Evolutionary conservation across 1,140 invertebrate genomes (phyloP).

Genomic region (Cecropterus lyciades): DNA sequence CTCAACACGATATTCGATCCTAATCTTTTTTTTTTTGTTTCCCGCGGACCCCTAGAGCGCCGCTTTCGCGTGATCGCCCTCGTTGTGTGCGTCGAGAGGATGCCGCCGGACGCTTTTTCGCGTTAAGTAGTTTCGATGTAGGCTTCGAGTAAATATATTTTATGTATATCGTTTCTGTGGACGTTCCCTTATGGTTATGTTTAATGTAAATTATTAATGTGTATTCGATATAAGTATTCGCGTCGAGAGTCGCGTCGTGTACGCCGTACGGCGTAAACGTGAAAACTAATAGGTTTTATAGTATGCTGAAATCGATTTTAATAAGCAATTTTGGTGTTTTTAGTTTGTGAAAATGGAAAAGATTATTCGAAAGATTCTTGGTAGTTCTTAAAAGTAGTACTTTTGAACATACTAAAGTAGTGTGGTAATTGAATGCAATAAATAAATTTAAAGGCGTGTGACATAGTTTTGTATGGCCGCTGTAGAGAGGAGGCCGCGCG

Average conservation of each 20-base stretch:
- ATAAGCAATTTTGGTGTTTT: constrained; percentile 52
- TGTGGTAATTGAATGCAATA: constrained; percentile 76
- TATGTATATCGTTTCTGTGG: constrained; percentile 73
- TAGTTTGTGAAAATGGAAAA: constrained; percentile 56
- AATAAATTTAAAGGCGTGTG: constrained; percentile 66
- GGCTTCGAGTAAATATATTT: constrained; percentile 68
- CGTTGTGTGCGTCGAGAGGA: constrained; percentile 60
- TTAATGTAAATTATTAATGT: constrained; percentile 79
- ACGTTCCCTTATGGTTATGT: constrained; percentile 70
- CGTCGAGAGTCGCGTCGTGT: constrained; percentile 18
- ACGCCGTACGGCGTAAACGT: constrained; percentile 32
- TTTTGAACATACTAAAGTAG: constrained; percentile 73
- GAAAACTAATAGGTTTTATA: constrained; percentile 34
- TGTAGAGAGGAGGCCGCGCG: constrained; percentile 8
- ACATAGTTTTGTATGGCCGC: constrained; percentile 55
- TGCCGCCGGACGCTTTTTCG: constrained; percentile 75
- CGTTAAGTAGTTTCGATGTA: constrained; percentile 75
- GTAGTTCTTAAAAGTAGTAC: constrained; percentile 66
- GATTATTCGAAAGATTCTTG: constrained; percentile 50
- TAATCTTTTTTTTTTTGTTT: constrained; percentile 68
- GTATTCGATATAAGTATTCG: constrained; percentile 59
- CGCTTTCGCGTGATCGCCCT: constrained; percentile 67
- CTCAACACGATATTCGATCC: constrained; percentile 81
- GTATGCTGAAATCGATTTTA: constrained; percentile 34
- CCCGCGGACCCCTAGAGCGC: constrained; percentile 63